These are phyloP conservation scores for Danio aesculapii DNA, from an alignment of 2,797 vertebrate species.

Conservation along the genomic window DNA sequence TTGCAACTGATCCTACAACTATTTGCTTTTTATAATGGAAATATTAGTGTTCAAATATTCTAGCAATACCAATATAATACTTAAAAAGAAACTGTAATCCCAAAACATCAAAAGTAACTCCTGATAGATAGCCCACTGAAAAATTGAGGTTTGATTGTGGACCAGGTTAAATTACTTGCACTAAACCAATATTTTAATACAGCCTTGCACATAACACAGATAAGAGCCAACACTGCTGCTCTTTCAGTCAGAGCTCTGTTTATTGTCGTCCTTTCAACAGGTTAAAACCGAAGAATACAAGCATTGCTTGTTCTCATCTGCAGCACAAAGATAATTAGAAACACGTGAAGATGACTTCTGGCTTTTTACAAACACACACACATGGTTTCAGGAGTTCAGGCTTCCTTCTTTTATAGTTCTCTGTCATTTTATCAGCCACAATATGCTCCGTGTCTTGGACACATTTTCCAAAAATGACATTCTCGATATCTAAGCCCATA, in stretches of 20 bases:
- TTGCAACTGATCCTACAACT: background rate
- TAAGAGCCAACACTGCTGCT: constrained; percentile 7
- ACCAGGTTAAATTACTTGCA: background rate
- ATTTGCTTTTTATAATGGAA: background rate
- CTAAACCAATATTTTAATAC: background rate
- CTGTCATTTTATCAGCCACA: background rate
- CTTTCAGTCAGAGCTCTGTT: background rate
- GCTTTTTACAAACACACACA: background rate
- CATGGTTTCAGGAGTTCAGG: background rate
- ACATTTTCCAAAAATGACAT: background rate
- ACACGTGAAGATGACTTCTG: constrained; percentile 33
- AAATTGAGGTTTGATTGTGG: background rate
- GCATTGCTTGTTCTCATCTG: constrained; percentile 28
- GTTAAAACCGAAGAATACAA: constrained; percentile 24
- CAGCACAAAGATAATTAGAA: constrained; percentile 31
- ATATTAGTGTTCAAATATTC: background rate
- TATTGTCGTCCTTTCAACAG: constrained; percentile 3
- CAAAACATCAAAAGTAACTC: background rate
- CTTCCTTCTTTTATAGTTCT: background rate
- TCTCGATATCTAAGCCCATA: background rate
- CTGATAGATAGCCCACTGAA: background rate
- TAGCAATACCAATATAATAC: background rate
- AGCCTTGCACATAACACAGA: background rate
- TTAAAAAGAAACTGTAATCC: background rate
- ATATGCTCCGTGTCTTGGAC: background rate